Percentiles rank a stretch among this genome's conserved stretches.
Conservation (phyloP, 1,140 invertebrate genomes). For the Tetranychus cinnabarinus region DNA sequence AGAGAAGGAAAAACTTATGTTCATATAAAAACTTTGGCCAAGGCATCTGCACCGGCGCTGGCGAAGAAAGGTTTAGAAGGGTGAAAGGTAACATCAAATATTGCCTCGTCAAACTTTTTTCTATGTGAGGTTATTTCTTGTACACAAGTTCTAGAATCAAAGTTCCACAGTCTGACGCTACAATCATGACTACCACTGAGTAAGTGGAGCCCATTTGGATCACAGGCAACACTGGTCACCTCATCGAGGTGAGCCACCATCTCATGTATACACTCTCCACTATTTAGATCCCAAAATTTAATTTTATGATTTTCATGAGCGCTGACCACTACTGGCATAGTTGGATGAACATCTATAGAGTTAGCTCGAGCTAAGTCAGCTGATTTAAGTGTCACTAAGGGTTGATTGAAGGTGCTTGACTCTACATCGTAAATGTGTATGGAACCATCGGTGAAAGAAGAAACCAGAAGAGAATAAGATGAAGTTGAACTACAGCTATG, state of each 20-base stretch:
- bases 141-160: conserved; percentile 94
- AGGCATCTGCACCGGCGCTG: conserved; percentile 87
- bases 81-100: conserved; percentile 97
- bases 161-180: conserved; percentile 95
- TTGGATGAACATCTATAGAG: conserved; percentile 81
- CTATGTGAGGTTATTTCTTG: conserved; percentile 98
- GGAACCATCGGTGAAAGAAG: conserved; percentile 8
- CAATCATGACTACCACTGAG: conserved; percentile 96
- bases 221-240: conserved; percentile 87
- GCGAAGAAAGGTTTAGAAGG: conserved; percentile 93
- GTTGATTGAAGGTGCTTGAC: conserved; percentile 24
- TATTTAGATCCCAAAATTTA: conserved; percentile 89
- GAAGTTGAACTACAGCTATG: background rate
- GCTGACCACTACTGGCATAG: conserved; percentile 76
- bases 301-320: conserved; percentile 96
- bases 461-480: conserved; percentile 4
- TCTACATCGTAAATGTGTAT: conserved; percentile 52
- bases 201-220: conserved; percentile 92
- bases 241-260: conserved; percentile 98
- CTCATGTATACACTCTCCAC: conserved; percentile 66
- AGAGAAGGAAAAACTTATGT: background rate
- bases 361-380: conserved; percentile 38
- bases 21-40: conserved; percentile 43
- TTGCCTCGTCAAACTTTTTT: conserved; percentile 98
- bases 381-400: conserved; percentile 12